Conservation (phyloP, 2,113 vertebrate species). For the Mormyrus iriodes region DNA sequence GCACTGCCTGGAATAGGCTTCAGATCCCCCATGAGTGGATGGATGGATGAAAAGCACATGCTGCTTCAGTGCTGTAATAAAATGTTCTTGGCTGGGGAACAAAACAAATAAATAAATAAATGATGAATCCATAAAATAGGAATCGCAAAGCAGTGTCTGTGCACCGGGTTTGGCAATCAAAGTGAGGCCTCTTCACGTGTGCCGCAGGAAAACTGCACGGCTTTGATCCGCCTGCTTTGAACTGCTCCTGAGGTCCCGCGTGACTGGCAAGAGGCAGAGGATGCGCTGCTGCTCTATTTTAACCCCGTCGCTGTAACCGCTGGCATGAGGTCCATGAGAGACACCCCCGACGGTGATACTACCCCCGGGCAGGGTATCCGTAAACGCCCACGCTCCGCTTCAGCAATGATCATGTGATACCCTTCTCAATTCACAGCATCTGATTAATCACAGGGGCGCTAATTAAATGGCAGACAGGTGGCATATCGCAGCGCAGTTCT, state of each 20-base stretch:
- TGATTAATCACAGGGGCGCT: neutral
- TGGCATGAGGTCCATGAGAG: neutral
- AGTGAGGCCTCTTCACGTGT: neutral
- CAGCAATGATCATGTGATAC: neutral
- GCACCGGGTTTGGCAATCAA: neutral
- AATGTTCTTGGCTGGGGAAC: neutral
- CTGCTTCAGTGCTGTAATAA: neutral
- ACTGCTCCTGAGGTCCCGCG: conserved; percentile 12
- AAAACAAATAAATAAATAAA: neutral
- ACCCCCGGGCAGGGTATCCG: neutral
- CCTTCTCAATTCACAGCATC: neutral
- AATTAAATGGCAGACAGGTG: neutral
- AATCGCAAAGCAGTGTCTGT: neutral
- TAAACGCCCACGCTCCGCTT: neutral
- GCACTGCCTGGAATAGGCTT: neutral
- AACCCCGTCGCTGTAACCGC: neutral
- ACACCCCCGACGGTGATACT: neutral
- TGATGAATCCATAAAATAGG: neutral
- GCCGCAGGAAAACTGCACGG: neutral
- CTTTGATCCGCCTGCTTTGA: conserved; percentile 9
- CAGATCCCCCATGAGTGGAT: neutral
- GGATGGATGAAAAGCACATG: neutral
- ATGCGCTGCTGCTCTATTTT: neutral
- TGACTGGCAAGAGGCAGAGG: neutral
- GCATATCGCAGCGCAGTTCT: neutral